phyloP scores from a whole-genome alignment of 2,888 invertebrate genomes.

The Philhelius pedissequus region DNA sequence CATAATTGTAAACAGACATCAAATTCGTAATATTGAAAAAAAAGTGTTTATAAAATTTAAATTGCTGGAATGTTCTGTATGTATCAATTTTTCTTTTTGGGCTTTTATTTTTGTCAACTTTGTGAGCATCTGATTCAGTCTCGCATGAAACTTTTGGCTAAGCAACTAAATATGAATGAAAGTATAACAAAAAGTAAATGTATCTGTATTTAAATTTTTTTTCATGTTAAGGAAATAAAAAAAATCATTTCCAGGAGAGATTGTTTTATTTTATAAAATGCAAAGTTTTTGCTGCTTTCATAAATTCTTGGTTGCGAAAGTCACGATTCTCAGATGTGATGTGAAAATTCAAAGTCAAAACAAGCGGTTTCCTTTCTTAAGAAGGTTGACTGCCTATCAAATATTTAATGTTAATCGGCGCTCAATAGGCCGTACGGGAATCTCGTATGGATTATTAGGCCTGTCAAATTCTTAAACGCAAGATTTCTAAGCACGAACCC shows the following conservation, averaged over 20 bases:
- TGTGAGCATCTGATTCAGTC: constrained; percentile 14
- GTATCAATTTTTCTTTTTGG: constrained; percentile 23
- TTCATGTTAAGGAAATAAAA: constrained; percentile 60
- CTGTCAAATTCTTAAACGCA: no score
- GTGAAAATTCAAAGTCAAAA: no score
- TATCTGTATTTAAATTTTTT: constrained; percentile 65
- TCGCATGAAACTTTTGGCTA: constrained; percentile 24
- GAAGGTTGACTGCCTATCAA: no score
- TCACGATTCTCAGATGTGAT: no score
- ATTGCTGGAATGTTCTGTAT: neutral
- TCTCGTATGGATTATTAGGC: no score
- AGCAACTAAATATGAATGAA: constrained; percentile 44
- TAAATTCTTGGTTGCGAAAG: no score
- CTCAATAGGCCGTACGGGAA: no score
- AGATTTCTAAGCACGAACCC: no score
- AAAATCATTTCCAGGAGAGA: constrained; percentile 43
- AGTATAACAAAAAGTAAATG: constrained; percentile 46
- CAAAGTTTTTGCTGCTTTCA: no score
- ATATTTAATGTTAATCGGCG: no score
- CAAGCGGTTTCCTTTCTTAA: no score
- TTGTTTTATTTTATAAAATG: no score
- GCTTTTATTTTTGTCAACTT: constrained; percentile 8
- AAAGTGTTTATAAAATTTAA: constrained; percentile 6
- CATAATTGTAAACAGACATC: neutral
- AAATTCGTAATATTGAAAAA: neutral